Conservation (phyloP, 2,797 vertebrate genomes). For the Sebastes itinus region DNA sequence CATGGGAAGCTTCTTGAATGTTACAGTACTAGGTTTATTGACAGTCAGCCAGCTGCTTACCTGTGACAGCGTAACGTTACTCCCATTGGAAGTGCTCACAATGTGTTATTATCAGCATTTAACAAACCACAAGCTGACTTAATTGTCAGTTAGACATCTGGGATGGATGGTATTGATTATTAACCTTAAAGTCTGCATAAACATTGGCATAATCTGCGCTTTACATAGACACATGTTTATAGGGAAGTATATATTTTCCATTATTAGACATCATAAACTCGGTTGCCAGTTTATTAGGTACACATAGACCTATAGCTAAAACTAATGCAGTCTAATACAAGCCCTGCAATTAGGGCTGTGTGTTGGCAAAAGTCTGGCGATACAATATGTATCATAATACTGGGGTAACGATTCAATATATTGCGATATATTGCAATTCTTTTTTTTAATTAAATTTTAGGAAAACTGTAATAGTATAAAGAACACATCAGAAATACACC, state of each 20-base stretch:
- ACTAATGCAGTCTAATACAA: neutral
- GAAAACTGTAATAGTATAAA: no score
- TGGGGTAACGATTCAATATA: no score
- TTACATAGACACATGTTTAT: neutral
- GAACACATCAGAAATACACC: no score
- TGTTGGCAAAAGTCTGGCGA: no score
- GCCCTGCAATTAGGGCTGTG: no score
- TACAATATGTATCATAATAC: no score
- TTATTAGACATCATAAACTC: neutral
- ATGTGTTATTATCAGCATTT: neutral
- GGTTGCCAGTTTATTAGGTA: neutral
- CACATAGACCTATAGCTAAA: neutral
- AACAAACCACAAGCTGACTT: neutral
- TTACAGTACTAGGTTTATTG: slow-evolving; percentile 54
- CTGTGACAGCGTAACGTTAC: neutral
- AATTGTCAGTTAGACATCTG: neutral
- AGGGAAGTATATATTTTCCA: neutral
- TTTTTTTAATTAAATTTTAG: no score
- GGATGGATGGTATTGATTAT: neutral
- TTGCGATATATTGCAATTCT: no score
- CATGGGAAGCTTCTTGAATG: slow-evolving; percentile 72
- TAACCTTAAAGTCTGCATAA: neutral
- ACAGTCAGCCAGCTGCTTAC: slow-evolving; percentile 15
- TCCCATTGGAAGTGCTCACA: neutral
- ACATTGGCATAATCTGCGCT: neutral